phyloP scores from a whole-genome alignment of 1,140 invertebrate genomes.

The Ruditapes philippinarum region DNA sequence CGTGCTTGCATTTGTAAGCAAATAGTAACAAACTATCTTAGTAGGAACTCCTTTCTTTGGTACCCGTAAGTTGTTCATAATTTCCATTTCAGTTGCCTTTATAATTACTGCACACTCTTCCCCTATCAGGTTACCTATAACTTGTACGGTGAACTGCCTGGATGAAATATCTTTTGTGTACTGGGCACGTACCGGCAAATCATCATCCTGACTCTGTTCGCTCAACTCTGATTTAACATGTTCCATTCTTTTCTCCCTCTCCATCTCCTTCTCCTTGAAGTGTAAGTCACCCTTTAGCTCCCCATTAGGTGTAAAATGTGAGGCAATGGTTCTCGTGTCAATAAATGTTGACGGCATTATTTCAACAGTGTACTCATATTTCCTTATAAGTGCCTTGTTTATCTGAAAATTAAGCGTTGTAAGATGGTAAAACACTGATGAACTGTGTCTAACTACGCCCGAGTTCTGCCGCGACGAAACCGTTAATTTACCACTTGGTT shows the following conservation, averaged over 20 bases:
- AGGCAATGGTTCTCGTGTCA: neutral
- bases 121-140: neutral
- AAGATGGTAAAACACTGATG: slow-evolving; percentile 9
- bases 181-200: slow-evolving; percentile 14
- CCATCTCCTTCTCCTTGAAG: neutral
- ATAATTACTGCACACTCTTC: slow-evolving; percentile 46
- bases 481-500: slow-evolving; percentile 40
- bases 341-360: slow-evolving; percentile 23
- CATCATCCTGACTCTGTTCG: neutral
- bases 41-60: slow-evolving; percentile 34
- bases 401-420: slow-evolving; percentile 55
- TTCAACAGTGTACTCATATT: slow-evolving; percentile 51
- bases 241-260: too few relatives aligned
- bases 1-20: neutral
- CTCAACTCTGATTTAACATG: too few relatives aligned
- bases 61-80: slow-evolving; percentile 43
- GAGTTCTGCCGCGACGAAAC: neutral
- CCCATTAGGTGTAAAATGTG: neutral
- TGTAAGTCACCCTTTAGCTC: neutral
- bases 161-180: neutral
- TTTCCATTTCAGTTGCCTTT: slow-evolving; percentile 52
- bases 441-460: neutral
- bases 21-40: slow-evolving; percentile 48
- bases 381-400: neutral
- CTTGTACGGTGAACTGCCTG: slow-evolving; percentile 3